Base-by-base conservation (phyloP, 1,140 invertebrate species). In the Drosophila littoralis region DNA sequence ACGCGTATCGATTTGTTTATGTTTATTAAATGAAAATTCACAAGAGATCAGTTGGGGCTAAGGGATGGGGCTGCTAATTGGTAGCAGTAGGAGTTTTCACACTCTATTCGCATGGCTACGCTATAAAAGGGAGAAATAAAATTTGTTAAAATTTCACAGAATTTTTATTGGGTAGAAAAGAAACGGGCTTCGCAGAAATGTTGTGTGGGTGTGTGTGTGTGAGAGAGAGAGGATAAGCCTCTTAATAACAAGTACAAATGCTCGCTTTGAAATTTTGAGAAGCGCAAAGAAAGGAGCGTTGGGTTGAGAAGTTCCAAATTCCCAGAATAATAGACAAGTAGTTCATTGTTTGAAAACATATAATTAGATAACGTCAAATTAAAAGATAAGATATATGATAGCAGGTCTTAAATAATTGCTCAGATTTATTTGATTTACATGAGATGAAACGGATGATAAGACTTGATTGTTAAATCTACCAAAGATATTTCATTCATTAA, bases 1-100 rank as follows among this genome's bases (percentile, higher is more conserved):
- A 89, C 71, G 77, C 85, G 77, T 90, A 89, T 89, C 85, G 84
- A 89, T 89, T 80, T 89, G 84, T 89, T 90, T 89, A 89, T 89
- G 85, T 90, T 89, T 89, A 89, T 84, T 78, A 89, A 84, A 84
- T 79, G 70, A 79, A 90, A 77, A 69, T 89, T 90, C 58, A 55
- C 74, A 65, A 76, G 38, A 40, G 50, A 40, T 9, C 43, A 13
- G 7, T 12, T 42, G 50, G 28, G 42, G 5, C 10, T 28, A 0
- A 28, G 22, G 22, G 22, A 38, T 42, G 40, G 36, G 42, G 64
- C 38, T 48, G 32, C 12, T 48, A 22, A 69, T 66, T 46, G 33
- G 17, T 28, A 32, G 22, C 32, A 2, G 38, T 38, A 58, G 22
- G 64, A 10, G 6, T 55, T 57, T 43, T 7, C 36, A 3, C 1